Percentiles rank a stretch among this genome's conserved stretches.
Evolutionary conservation across 2,797 vertebrate genomes (phyloP).

Genomic region (Margarornis squamiger): DNA sequence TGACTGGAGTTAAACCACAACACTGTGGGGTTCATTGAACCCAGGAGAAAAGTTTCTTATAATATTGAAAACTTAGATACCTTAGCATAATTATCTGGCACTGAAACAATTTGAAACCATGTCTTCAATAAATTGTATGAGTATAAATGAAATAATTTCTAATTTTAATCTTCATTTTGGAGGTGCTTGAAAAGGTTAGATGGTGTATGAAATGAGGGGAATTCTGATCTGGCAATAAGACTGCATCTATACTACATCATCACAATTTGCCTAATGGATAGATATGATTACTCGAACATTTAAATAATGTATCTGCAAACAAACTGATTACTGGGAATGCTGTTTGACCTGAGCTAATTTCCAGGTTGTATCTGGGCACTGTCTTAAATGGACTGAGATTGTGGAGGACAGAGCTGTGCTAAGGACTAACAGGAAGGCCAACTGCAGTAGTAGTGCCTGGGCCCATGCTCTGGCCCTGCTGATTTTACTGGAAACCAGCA

Average conservation of each 20-base stretch:
- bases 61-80: neutral
- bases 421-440: neutral
- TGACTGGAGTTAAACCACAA: neutral
- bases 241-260: neutral
- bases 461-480: neutral
- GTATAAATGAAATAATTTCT: neutral
- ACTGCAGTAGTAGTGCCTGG: rapidly evolving
- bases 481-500: neutral
- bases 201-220: neutral
- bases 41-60: neutral
- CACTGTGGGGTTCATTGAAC: neutral
- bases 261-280: neutral
- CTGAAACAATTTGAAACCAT: neutral
- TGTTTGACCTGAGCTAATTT: neutral
- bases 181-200: neutral
- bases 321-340: neutral
- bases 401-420: neutral
- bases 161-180: neutral
- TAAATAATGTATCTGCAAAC: neutral
- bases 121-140: neutral
- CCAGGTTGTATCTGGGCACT: neutral
- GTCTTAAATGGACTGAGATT: neutral
- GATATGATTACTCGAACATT: neutral
- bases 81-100: neutral
- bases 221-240: neutral